A percentile compares a stretch with the other conserved stretches of the same genome.
These are phyloP conservation scores for Cettia cetti DNA, from an alignment of 2,113 vertebrate genomes.

Conservation along the genomic window DNA sequence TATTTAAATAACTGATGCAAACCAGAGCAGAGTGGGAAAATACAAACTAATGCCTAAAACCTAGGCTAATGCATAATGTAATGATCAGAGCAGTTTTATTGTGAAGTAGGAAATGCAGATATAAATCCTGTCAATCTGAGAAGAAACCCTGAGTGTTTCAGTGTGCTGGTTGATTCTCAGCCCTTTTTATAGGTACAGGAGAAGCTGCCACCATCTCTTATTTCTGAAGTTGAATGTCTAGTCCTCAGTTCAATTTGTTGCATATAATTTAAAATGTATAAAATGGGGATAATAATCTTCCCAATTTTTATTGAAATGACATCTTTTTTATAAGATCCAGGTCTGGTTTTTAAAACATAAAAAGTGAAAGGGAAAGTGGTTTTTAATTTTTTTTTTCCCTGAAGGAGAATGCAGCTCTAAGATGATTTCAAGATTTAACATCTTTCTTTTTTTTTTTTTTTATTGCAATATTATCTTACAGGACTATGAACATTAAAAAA, in stretches of 20 bases:
- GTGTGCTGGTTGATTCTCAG: not conserved
- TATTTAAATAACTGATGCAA: not conserved
- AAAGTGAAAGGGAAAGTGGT: not conserved
- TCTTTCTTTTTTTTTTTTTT: not conserved
- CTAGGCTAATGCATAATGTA: not conserved
- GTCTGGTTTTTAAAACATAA: not conserved
- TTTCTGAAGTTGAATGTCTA: not conserved
- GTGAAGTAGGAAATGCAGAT: not conserved
- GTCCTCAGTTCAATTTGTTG: not conserved
- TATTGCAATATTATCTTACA: not conserved
- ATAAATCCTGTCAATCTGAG: not conserved
- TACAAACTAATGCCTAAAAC: not conserved
- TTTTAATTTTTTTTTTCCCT: not conserved
- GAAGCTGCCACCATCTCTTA: not conserved
- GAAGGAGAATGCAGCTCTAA: not conserved
- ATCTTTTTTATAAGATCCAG: not conserved
- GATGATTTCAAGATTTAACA: not conserved
- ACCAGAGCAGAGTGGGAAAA: not conserved
- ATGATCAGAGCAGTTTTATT: not conserved
- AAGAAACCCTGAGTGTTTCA: not conserved
- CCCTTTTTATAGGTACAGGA: not conserved
- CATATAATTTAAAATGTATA: not conserved
- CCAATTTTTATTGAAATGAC: not conserved
- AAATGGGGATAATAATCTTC: not conserved
- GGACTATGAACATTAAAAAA: not conserved